A percentile compares a stretch with the other conserved stretches of the same genome.
These are phyloP conservation scores for Tipula lateralis DNA, from an alignment of 2,888 invertebrate species.

Conservation along the genomic window DNA sequence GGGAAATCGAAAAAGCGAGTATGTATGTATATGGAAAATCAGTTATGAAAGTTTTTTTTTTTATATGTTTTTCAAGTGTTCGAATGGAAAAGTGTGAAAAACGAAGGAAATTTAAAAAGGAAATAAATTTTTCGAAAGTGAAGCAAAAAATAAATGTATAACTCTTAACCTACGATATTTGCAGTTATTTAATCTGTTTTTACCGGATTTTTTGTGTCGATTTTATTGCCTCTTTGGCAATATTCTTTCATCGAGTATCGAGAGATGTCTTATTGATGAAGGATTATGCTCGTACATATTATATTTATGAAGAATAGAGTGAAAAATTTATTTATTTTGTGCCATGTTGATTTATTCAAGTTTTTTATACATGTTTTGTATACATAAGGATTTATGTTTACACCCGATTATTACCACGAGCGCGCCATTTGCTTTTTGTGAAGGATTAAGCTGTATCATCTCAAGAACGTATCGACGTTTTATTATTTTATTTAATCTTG, in stretches of 20 bases:
- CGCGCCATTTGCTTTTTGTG: not conserved
- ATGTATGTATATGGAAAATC: not conserved
- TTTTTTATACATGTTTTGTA: no score
- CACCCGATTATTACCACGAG: not conserved
- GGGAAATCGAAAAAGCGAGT: conserved; percentile 5
- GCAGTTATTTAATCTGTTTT: conserved; percentile 19
- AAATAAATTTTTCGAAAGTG: conserved; percentile 26
- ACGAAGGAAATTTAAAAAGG: conserved; percentile 26
- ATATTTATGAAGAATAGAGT: not conserved
- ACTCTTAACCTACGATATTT: conserved; percentile 5
- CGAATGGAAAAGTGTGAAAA: conserved; percentile 25
- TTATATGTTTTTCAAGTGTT: not conserved
- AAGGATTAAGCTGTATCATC: not conserved
- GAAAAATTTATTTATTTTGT: not conserved
- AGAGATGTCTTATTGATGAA: not conserved
- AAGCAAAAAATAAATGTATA: not conserved
- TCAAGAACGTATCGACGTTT: no score
- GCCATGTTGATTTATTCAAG: conserved; percentile 5
- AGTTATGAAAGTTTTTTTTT: not conserved
- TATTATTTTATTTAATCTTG: no score
- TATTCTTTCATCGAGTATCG: not conserved
- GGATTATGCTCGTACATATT: not conserved
- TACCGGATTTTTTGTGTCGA: not conserved
- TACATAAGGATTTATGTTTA: not conserved
- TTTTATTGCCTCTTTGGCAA: conserved; percentile 11